Conservation (phyloP, 2,797 vertebrate species). For the Todus mexicanus region DNA sequence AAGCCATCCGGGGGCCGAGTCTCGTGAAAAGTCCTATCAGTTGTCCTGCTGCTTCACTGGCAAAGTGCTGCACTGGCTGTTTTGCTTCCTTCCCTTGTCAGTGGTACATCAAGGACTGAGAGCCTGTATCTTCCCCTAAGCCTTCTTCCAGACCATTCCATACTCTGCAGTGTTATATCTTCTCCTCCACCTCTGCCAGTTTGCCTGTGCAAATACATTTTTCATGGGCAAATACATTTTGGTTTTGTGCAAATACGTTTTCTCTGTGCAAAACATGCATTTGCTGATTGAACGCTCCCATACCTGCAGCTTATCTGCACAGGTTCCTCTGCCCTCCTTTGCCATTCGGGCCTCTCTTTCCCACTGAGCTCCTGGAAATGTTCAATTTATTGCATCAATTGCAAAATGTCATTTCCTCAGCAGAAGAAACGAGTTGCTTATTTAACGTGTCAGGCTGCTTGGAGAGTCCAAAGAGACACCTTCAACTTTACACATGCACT, state of each 20-base stretch:
- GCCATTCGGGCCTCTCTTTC: background rate
- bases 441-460: background rate
- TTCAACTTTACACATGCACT: background rate
- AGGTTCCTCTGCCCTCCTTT: background rate
- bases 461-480: background rate
- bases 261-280: fast-evolving
- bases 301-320: background rate
- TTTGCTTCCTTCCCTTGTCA: background rate
- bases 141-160: background rate
- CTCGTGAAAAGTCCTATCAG: fast-evolving
- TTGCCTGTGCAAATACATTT: background rate
- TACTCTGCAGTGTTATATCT: background rate
- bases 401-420: background rate
- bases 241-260: background rate
- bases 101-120: background rate
- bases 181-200: background rate
- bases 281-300: fast-evolving
- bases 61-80: background rate
- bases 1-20: background rate
- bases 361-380: background rate
- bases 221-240: too few relatives aligned
- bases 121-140: background rate
- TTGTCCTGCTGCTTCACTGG: background rate
- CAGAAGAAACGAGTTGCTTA: background rate
- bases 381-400: background rate